Evolutionary conservation across 2,113 vertebrate species (phyloP).

Genomic region (Guaruba guarouba): DNA sequence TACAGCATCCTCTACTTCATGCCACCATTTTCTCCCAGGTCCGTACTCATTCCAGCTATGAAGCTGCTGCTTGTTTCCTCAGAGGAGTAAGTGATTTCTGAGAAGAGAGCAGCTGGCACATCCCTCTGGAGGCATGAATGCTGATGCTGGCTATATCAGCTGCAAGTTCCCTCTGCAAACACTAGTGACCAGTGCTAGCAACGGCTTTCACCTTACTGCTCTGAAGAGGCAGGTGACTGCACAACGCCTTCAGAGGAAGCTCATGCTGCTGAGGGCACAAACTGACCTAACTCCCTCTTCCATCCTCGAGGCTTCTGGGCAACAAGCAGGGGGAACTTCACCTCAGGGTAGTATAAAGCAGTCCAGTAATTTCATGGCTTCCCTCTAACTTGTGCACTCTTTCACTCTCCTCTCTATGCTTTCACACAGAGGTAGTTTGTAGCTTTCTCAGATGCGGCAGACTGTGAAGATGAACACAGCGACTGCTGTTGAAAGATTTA

Average conservation of each 20-base stretch:
- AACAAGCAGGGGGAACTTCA: not conserved
- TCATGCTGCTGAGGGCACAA: not conserved
- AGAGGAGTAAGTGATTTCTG: not conserved
- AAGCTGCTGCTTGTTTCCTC: not conserved
- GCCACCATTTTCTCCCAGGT: not conserved
- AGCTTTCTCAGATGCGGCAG: not conserved
- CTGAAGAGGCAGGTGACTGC: not conserved
- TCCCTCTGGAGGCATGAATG: not conserved
- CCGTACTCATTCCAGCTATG: accelerated
- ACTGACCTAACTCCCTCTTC: not conserved
- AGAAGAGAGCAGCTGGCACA: not conserved
- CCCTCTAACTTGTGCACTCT: not conserved
- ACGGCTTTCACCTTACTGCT: not conserved
- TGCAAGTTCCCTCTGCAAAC: not conserved
- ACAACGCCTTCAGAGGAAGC: not conserved
- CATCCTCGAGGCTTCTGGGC: not conserved
- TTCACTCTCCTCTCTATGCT: not conserved
- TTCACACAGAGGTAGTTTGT: not conserved
- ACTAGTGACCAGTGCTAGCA: not conserved
- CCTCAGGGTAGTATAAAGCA: not conserved
- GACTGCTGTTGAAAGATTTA: not conserved
- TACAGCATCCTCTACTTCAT: not conserved
- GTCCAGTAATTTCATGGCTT: not conserved
- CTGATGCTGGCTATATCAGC: not conserved
- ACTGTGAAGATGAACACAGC: not conserved